Base-by-base conservation (phyloP, 2,797 vertebrate species). In the Alectoris magna region DNA sequence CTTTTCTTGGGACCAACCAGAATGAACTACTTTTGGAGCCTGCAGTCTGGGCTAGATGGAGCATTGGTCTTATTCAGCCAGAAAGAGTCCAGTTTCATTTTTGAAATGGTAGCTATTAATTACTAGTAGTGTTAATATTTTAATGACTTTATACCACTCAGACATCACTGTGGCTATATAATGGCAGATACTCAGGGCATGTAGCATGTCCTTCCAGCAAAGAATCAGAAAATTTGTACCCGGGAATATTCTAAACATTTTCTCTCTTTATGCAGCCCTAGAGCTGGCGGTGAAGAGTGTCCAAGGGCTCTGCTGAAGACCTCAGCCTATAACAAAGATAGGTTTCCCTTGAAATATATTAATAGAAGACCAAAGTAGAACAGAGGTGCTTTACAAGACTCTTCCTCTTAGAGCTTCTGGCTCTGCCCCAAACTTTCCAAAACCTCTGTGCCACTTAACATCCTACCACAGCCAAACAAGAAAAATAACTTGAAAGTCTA, bases 401-500 rank as follows among this genome's bases (percentile, higher is more conserved):
- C 23, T 63, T 60, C 67, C 41, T 85, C 41, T 46, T 11, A 84
- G 34, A 36, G 53, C 16, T 76, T 36, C 39, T 49, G 41, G 41
- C 53, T 93, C 55, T 70, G 27, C 34, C 49, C 59, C 48, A 62
- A 79, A 60, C 17, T 46, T 59, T 87, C 39, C 26, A 71, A 83
- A 87, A 46, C 21, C 38, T 46, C 43, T 1, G 1, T 44, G 44
- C 21, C 6, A 18, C 21, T 56, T 55, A 59, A 58, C 19, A 74
- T 78, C 49, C 24, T 81, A 80, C 55, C 11, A 8, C 10, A 31
- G n/a, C 31, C 29, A 71, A 77, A 58, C 11, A 68, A 76, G 10
- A 70, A 88, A 95, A 92, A 80, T 31, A 88, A 62, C 39, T 69
- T 85, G 58, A 58, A 89, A 92, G 62, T 51, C 48, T 60, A 5